Conservation (phyloP, 64 coral and sea anemone genomes). For the Anthopleura sola region DNA sequence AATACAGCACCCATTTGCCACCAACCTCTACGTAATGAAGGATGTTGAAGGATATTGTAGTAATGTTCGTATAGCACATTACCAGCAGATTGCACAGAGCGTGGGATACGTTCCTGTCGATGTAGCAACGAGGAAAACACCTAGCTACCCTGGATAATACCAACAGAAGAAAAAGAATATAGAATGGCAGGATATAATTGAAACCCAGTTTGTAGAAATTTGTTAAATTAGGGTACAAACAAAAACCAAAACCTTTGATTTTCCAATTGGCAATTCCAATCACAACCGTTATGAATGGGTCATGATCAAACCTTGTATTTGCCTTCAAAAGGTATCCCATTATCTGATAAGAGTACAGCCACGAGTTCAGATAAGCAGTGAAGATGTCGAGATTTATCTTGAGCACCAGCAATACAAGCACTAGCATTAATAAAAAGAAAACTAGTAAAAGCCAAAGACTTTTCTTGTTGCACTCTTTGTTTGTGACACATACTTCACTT, state of each 20-base stretch:
- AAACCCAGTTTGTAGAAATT: slow-evolving; percentile 79
- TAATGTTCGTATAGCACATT: slow-evolving; percentile 81
- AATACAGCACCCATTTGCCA: slow-evolving; percentile 55
- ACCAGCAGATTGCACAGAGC: slow-evolving; percentile 79
- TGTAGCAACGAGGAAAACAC: slow-evolving; percentile 60
- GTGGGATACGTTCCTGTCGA: slow-evolving; percentile 67
- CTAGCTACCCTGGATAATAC: slow-evolving; percentile 58
- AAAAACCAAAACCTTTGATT: slow-evolving; percentile 19
- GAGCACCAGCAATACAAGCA: slow-evolving; percentile 58
- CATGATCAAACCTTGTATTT: slow-evolving; percentile 40
- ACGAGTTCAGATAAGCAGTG: slow-evolving; percentile 64
- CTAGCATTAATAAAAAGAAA: slow-evolving; percentile 24
- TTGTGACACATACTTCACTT: slow-evolving; percentile 24
- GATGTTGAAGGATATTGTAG: slow-evolving; percentile 64
- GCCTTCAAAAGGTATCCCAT: slow-evolving; percentile 59
- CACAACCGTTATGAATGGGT: slow-evolving; percentile 48
- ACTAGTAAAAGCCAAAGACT: slow-evolving; percentile 48
- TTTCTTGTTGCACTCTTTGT: slow-evolving; percentile 3
- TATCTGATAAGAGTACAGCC: slow-evolving; percentile 80
- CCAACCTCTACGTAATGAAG: slow-evolving; percentile 71
- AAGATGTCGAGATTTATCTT: slow-evolving; percentile 72
- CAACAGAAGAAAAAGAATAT: slow-evolving; percentile 56
- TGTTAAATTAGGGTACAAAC: slow-evolving; percentile 53
- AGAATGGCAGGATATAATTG: slow-evolving; percentile 69
- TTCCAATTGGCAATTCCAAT: slow-evolving; percentile 66